Conservation (phyloP, 2,888 invertebrate genomes). For the Lochmaea capreae region DNA sequence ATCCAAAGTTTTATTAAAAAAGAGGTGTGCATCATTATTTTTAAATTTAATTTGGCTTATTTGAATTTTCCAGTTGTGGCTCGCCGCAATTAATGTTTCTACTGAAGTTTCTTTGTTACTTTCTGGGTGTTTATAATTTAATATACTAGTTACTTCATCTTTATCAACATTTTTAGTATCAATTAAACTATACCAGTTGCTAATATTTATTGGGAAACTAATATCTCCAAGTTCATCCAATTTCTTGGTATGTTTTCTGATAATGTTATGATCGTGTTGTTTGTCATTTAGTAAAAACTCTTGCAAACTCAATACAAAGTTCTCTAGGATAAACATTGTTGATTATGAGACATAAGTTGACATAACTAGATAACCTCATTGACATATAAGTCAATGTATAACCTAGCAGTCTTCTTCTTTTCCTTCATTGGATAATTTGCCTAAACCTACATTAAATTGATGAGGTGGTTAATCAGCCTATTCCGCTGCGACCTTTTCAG, state of each 20-base stretch:
- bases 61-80: conserved; percentile 67
- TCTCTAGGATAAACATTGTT: conserved; percentile 46
- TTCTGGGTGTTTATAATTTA: conserved; percentile 49
- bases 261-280: conserved; percentile 55
- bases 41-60: conserved; percentile 64
- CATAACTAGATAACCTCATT: no score
- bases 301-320: conserved; percentile 46
- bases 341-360: no score
- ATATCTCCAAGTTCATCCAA: conserved; percentile 72
- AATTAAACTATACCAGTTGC: conserved; percentile 70
- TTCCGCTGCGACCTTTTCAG: no score
- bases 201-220: conserved; percentile 71
- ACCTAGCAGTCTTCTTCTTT: no score
- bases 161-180: conserved; percentile 35
- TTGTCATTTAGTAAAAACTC: conserved; percentile 44
- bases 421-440: no score
- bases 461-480: no score
- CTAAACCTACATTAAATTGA: no score
- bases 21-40: conserved; percentile 68
- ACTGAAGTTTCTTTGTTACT: conserved; percentile 50
- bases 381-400: no score
- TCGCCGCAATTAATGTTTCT: conserved; percentile 63
- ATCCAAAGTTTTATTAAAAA: conserved; percentile 65
- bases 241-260: conserved; percentile 73
- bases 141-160: conserved; percentile 45